Percentiles rank a stretch among this genome's conserved stretches.
Evolutionary conservation across 1,140 invertebrate species (phyloP).

Genomic region (Varroa destructor): DNA sequence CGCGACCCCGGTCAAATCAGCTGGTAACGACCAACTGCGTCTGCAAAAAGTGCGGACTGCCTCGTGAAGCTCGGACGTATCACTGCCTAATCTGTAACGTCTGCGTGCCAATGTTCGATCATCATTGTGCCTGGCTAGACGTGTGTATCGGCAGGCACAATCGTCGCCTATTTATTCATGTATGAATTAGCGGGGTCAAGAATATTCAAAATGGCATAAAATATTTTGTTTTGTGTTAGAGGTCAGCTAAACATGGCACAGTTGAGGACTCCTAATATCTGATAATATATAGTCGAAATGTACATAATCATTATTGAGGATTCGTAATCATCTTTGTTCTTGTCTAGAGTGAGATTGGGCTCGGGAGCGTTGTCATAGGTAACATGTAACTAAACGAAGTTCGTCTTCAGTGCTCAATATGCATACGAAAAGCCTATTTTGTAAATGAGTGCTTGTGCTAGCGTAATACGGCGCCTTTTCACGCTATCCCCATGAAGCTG

Average conservation of each 20-base stretch:
- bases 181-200: background rate
- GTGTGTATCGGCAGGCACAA: slow-evolving; percentile 20
- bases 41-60: background rate
- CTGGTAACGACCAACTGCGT: background rate
- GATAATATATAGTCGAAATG: background rate
- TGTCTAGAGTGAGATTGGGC: background rate
- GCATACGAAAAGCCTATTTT: too few relatives aligned
- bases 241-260: background rate
- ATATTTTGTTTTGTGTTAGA: background rate
- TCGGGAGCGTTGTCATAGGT: too few relatives aligned
- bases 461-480: too few relatives aligned
- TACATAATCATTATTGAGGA: background rate
- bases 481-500: too few relatives aligned
- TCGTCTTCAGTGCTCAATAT: too few relatives aligned
- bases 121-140: slow-evolving; percentile 10
- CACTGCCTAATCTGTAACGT: slow-evolving; percentile 3
- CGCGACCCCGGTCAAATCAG: background rate
- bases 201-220: background rate
- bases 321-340: background rate
- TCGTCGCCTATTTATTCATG: slow-evolving; percentile 11
- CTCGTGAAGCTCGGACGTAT: background rate
- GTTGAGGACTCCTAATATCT: background rate
- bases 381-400: too few relatives aligned
- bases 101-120: background rate
- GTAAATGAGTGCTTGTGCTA: too few relatives aligned